phyloP scores from a whole-genome alignment of 2,888 invertebrate genomes.

The Parthenolecanium corni region DNA sequence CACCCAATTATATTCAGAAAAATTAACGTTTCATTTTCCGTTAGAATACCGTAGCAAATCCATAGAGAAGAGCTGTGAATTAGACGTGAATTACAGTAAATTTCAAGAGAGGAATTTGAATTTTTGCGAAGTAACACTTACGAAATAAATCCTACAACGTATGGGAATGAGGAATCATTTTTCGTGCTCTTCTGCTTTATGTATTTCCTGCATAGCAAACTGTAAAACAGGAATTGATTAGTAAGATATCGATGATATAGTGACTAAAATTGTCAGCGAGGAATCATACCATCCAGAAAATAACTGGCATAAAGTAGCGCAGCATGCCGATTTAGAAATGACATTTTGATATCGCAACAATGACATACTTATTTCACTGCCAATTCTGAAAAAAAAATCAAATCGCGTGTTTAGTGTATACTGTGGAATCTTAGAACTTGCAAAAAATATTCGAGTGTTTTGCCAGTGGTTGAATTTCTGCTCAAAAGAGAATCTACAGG shows the following conservation, averaged over 20 bases:
- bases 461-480: too few relatives aligned
- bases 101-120: background rate
- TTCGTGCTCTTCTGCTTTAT: slow-evolving; percentile 61
- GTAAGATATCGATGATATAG: background rate
- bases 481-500: too few relatives aligned
- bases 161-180: slow-evolving; percentile 63
- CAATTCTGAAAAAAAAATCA: too few relatives aligned
- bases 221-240: slow-evolving; percentile 40
- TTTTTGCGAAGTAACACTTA: slow-evolving; percentile 44
- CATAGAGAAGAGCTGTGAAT: slow-evolving; percentile 57
- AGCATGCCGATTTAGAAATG: slow-evolving; percentile 51
- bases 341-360: slow-evolving; percentile 38
- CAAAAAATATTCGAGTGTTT: too few relatives aligned
- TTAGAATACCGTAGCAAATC: slow-evolving; percentile 66
- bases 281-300: slow-evolving; percentile 74
- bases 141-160: slow-evolving; percentile 64
- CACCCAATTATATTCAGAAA: slow-evolving; percentile 65
- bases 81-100: background rate
- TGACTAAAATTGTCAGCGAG: background rate
- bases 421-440: too few relatives aligned
- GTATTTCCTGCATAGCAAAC: slow-evolving; percentile 65
- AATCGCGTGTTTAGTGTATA: too few relatives aligned
- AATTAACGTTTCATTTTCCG: slow-evolving; percentile 57
- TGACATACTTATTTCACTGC: slow-evolving; percentile 20
- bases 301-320: slow-evolving; percentile 70